A percentile compares a stretch with the other conserved stretches of the same genome.
These are phyloP conservation scores for Heliornis fulica DNA, from an alignment of 2,113 vertebrate species.

Conservation along the genomic window DNA sequence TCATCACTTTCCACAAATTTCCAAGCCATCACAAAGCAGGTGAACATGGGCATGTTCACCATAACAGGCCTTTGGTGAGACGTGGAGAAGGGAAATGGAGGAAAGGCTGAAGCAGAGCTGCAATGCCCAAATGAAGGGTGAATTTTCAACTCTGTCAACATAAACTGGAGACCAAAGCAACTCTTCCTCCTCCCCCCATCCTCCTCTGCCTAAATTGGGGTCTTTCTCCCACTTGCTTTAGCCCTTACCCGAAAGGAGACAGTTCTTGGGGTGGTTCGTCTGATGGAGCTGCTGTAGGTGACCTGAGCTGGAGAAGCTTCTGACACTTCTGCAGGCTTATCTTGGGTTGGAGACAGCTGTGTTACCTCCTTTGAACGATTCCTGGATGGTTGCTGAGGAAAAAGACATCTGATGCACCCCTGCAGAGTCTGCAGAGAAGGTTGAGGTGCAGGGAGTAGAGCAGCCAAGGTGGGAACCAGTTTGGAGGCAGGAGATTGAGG, in stretches of 20 bases:
- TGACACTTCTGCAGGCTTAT: not conserved
- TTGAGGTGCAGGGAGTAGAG: not conserved
- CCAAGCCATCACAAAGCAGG: not conserved
- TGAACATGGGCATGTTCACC: not conserved
- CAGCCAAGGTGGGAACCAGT: not conserved
- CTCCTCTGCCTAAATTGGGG: not conserved
- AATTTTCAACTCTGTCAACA: not conserved
- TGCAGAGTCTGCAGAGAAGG: not conserved
- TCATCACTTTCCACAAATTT: not conserved
- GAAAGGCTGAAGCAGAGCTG: not conserved
- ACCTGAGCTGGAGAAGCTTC: not conserved
- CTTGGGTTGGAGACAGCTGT: not conserved
- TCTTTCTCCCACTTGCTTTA: not conserved
- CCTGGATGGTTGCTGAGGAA: not conserved
- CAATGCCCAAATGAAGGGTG: not conserved
- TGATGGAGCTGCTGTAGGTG: constrained; percentile 78
- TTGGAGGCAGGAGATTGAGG: not conserved
- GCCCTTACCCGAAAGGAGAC: constrained; percentile 87
- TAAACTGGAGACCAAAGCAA: not conserved
- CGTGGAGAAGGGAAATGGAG: rapidly evolving
- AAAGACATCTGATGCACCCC: not conserved
- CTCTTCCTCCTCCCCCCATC: not conserved
- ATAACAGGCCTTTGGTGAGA: not conserved
- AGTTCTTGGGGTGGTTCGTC: constrained; percentile 82
- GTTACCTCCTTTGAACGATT: not conserved